Evolutionary conservation across 2,888 invertebrate genomes (phyloP), one percentile per base, ranked within the genome.

Genomic region (Caradrina clavipalpis): DNA sequence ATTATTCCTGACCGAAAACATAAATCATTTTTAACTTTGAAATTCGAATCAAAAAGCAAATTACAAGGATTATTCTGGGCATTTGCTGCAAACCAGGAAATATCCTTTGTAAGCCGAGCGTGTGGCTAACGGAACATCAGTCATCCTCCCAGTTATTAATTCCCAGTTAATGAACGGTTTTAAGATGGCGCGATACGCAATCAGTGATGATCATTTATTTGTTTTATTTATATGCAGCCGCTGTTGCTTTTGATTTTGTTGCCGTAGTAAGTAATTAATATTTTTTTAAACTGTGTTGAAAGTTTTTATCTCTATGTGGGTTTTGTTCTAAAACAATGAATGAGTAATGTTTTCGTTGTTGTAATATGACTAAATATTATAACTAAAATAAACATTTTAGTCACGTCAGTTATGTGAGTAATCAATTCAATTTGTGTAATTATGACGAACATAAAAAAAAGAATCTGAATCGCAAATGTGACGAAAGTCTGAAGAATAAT

Each of bases 81-180:
- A 26, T 26, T 26, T 26, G 26, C 26, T n/a, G 49, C n/a, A 61
- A 76, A 7, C 2, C 50, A 42, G 26, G 42, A 67, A 19, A n/a
- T 69, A 31, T 81, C 71, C 56, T 56, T 56, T 45, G 67, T 66
- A 69, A 51, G 0, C 21, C 0, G 42, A 66, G 19, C 10, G 47
- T 59, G 54, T 77, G 59, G 77, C 35, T 35, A 65, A 69, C 69
- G 58, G 62, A 68, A 65, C 69, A 76, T 85, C 83, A 85, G 70
- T 86, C 82, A 86, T 79, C 81, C 83, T 75, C 65, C 78, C 84
- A 58, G 76, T 85, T 88, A 86, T 84, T 87, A 85, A 83, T 83
- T 83, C 79, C 69, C 69, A 73, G 76, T 77, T 87, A 85, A 86
- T 85, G 81, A 86, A 81, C 75, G 84, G 83, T 85, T 86, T 76